Evolutionary conservation across 1,140 invertebrate genomes (phyloP).

Genomic region (Drosophila teissieri): DNA sequence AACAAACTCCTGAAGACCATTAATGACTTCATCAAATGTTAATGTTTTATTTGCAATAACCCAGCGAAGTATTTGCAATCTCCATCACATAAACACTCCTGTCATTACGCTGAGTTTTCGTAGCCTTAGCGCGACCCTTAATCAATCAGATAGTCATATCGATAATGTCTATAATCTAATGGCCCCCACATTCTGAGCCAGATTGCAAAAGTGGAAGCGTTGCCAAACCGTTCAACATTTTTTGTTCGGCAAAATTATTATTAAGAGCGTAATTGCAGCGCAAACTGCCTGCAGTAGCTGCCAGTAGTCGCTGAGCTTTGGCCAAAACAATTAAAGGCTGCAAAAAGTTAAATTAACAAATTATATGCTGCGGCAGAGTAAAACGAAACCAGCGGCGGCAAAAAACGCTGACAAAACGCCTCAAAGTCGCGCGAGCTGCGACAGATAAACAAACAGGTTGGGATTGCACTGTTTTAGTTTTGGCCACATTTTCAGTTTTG

Average conservation of each 20-base stretch:
- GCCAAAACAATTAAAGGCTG: constrained; percentile 71
- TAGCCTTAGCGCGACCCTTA: constrained; percentile 26
- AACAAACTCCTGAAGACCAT: too few species aligned
- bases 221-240: constrained; percentile 69
- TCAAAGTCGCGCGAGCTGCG: constrained; percentile 44
- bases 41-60: constrained; percentile 12
- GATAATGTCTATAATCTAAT: constrained; percentile 36
- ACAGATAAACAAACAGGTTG: constrained; percentile 50
- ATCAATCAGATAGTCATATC: constrained; percentile 43
- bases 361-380: constrained; percentile 42
- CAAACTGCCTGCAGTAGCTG: constrained; percentile 20
- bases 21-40: constrained; percentile 19
- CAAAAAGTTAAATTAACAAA: constrained; percentile 68
- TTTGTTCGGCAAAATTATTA: constrained; percentile 65
- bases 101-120: constrained; percentile 27
- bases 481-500: constrained; percentile 20
- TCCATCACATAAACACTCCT: constrained; percentile 7
- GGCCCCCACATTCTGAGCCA: constrained; percentile 59
- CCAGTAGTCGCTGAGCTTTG: constrained; percentile 50
- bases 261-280: constrained; percentile 73
- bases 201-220: constrained; percentile 63
- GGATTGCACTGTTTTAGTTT: constrained; percentile 58
- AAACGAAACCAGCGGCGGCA: constrained; percentile 44
- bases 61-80: constrained; percentile 18
- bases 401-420: constrained; percentile 62